Evolutionary conservation across 2,113 vertebrate species (phyloP), one percentile per base, ranked within the genome.

Genomic region (Anhinga rufa): DNA sequence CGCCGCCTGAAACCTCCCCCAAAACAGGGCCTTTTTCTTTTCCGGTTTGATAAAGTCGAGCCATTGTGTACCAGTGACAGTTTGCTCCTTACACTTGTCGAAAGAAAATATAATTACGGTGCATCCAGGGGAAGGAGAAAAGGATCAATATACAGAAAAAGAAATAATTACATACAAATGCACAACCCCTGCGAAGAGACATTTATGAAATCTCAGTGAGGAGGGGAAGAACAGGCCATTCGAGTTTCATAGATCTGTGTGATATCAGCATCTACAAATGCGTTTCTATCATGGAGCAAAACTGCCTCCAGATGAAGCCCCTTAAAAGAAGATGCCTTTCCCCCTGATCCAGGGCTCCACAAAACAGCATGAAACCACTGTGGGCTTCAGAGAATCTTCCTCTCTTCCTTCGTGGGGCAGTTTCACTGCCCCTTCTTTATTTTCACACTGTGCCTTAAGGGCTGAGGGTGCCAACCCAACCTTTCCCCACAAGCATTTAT

Each of bases 101-200:
- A 69, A 74, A 86, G 81, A 60, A 96, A 93, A 84, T 66, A 29
- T 91, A 95, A 97, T 95, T 95, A 90, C 1, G 1, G 90, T 64
- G 48, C 57, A 32, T 76, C 90, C 80, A 83, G 65, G 51, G 62
- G 19, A 88, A 92, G 85, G 55, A 95, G 66, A 95, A 91, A 88
- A 64, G 65, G 82, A 93, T 96, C 90, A 49, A 95, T 95, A 92
- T 58, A 95, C 58, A 95, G 84, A 62, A 95, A 95, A 97, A 92
- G 90, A 95, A 97, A 92, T 92, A 95, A 96, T 93, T 92, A 79
- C 10, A 79, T 52, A 88, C 82, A 97, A 97, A 86, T 32, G 51
- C 60, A 65, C 51, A 88, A 86, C 55, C 57, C 51, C 57, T 95
- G 92, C 0, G 1, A 92, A 85, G 49, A 86, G 81, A 79, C 0